phyloP scores from a whole-genome alignment of 1,140 invertebrate genomes.

The Aphelinus certus region DNA sequence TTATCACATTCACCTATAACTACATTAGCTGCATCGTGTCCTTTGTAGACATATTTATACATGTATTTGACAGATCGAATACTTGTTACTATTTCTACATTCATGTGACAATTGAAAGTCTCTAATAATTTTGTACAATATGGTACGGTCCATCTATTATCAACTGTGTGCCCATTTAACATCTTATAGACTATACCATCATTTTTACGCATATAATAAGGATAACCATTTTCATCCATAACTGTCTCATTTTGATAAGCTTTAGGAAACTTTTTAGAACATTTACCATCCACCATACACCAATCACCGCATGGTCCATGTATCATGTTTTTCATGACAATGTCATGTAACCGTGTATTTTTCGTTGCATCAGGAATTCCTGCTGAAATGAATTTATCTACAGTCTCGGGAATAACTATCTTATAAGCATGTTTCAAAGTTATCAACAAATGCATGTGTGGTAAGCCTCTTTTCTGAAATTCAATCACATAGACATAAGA shows the following conservation, averaged over 20 bases:
- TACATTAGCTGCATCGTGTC: slow-evolving; percentile 37
- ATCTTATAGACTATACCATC: slow-evolving; percentile 33
- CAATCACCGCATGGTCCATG: slow-evolving; percentile 52
- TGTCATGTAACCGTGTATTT: slow-evolving; percentile 45
- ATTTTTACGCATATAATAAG: slow-evolving; percentile 50
- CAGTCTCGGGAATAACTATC: slow-evolving; percentile 45
- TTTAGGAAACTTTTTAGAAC: slow-evolving; percentile 49
- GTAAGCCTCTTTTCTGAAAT: slow-evolving; percentile 66
- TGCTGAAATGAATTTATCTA: slow-evolving; percentile 56
- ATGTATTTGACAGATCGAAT: slow-evolving; percentile 31
- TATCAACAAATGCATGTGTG: slow-evolving; percentile 62
- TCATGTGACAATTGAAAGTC: slow-evolving; percentile 13
- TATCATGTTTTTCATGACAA: slow-evolving; percentile 49
- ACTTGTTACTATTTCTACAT: slow-evolving; percentile 33
- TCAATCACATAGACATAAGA: slow-evolving; percentile 60
- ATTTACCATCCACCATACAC: slow-evolving; percentile 44
- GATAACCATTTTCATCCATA: slow-evolving; percentile 60
- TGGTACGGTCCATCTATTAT: slow-evolving; percentile 20
- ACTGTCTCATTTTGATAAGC: slow-evolving; percentile 43
- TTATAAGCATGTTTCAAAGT: slow-evolving; percentile 49
- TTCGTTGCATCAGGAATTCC: slow-evolving; percentile 58
- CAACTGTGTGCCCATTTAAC: background rate
- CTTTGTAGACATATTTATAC: slow-evolving; percentile 36
- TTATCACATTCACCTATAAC: slow-evolving; percentile 29
- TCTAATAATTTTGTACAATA: background rate